Base-by-base conservation (phyloP, 92 coral and sea anemone genomes). In the Zoanthus sansibaricus region DNA sequence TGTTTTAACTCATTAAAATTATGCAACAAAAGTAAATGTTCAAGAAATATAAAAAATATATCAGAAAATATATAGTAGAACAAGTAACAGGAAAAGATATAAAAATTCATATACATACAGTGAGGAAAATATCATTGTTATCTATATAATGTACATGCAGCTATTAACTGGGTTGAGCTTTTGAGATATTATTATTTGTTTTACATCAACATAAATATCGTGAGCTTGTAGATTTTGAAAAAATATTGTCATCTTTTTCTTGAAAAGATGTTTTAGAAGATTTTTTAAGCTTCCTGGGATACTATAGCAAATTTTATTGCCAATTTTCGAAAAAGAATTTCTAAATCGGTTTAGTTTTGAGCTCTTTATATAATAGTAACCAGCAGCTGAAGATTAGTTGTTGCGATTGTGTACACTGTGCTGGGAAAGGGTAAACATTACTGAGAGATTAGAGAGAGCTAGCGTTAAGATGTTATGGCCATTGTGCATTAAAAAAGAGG, bases 381-480 rank as follows among this genome's bases (percentile, higher is more conserved):
- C 73, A 68, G 73, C 14, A 68, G 73, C 73, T 68, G 73, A 64
- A 64, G 71, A 64, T 64, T 64, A 21, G 71, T 25, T 64, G 71
- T 64, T 64, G 31, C 71, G 20, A 64, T 64, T 17, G 71, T 64
- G 71, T 64, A 3, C 5, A 64, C 71, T 17, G 71, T 64, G 20
- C 71, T 64, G 71, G 71, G 71, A 49, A 64, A 64, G 21, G 71
- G 18, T 64, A 31, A 64, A 64, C 71, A 64, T 64, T 64, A 25
- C 71, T 64, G 71, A 64, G 71, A 6, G 71, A 64, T 64, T 49
- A 49, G 55, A 49, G 55, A 49, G 55, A 49, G 5, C 31, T 17
- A 21, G 31, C 1, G 42, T 64, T 64, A 64, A 64, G 71, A 64
- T 64, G 71, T 64, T 64, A 64, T 17, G 71, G 71, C 9, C 71